Evolutionary conservation across 2,888 invertebrate genomes (phyloP).

Genomic region (Pristionchus japonicus): DNA sequence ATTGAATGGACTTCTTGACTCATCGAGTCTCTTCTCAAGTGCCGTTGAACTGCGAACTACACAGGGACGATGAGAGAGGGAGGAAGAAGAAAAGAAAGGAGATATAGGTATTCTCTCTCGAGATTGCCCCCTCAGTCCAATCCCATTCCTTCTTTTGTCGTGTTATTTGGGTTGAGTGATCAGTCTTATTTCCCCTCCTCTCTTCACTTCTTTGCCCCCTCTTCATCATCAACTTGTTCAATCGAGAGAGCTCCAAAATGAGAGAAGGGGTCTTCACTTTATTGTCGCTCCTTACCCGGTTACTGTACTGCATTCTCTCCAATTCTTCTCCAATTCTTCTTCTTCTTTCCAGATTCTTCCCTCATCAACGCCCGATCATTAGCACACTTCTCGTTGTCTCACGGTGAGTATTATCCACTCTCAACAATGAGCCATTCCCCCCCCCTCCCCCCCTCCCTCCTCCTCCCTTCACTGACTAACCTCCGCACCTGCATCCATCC

Average conservation of each 20-base stretch:
- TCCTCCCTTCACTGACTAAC: neutral
- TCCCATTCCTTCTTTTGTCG: slow-evolving; percentile 13
- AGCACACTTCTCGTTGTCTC: neutral
- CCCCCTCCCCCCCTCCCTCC: neutral
- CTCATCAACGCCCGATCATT: neutral
- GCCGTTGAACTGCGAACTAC: slow-evolving; percentile 25
- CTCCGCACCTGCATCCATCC: slow-evolving; percentile 1
- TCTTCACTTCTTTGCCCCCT: too few species aligned
- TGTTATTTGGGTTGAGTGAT: slow-evolving; percentile 44
- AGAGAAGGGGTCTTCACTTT: neutral
- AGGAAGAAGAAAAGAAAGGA: neutral
- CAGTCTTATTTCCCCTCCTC: slow-evolving; percentile 3
- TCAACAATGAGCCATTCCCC: neutral
- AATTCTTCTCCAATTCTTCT: too few species aligned
- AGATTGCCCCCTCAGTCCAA: neutral
- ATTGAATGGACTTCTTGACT: slow-evolving; percentile 42
- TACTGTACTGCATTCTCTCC: slow-evolving; percentile 30
- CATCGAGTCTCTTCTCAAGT: slow-evolving; percentile 15
- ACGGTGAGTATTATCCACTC: slow-evolving; percentile 4
- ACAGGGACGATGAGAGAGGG: neutral
- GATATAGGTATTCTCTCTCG: too few species aligned
- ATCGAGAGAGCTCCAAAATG: slow-evolving; percentile 41
- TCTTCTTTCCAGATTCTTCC: neutral
- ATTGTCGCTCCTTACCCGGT: slow-evolving; percentile 9
- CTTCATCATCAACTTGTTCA: slow-evolving; percentile 40